Base-by-base conservation (phyloP, 2,888 invertebrate species). In the Callyntrura sp. region DNA sequence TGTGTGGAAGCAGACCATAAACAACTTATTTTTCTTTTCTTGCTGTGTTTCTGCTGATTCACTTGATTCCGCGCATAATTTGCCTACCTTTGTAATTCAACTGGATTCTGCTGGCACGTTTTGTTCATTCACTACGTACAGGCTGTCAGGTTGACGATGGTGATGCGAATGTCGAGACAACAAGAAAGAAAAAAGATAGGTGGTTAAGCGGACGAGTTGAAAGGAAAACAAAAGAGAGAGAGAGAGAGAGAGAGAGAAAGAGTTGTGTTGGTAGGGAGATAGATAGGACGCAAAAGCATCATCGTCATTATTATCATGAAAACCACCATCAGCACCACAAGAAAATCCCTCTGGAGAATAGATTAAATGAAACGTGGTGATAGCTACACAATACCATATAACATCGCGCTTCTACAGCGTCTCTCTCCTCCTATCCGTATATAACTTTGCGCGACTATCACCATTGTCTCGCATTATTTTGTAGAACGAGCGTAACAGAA, bases 291-390 rank as follows among this genome's bases (percentile, higher is more conserved):
- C 35, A 35, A 35, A 35, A 70, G n/a, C 43, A 70, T 70, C 28
- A 55, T 78, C 78, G 55, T 78, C 45, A 78, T 55, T 55, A 78
- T 76, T 17, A 51, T 76, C 51, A 11, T 78, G 78, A 57, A 78
- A 78, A 78, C 78, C 78, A 55, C 78, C 55, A 70, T 17, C 62
- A 62, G 62, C 28, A 68, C 68, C 83, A 48, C 70, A 70, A 85
- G 78, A 62, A 76, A 62, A 78, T 55, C 85, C 85, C 85, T 84
- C 84, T 78, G 78, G 85, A 85, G 85, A 85, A 76, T 85, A 78
- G 85, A 85, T 76, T 85, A 85, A 78, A 85, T 78, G 62, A 78
- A 85, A 85, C 76, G 85, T 85, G 76, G 85, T 85, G 83, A 83
- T 83, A 83, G 28, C 35, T 28, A 35, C n/a, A 78, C 55, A 28